These are phyloP conservation scores for Umimayanthus chanpuru DNA, from an alignment of 92 coral and sea anemone genomes.

Conservation along the genomic window DNA sequence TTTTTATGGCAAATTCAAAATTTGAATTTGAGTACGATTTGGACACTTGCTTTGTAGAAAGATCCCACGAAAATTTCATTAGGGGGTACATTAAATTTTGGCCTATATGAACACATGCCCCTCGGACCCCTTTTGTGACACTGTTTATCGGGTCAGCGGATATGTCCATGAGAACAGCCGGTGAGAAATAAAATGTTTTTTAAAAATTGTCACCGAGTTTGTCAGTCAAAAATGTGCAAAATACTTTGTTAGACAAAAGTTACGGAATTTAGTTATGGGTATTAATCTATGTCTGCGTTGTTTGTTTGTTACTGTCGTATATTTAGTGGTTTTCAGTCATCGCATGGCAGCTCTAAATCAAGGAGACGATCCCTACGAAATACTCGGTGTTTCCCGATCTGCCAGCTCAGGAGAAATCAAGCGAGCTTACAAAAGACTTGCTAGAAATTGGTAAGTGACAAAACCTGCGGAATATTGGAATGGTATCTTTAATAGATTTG, in stretches of 20 bases:
- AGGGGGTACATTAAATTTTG: not conserved
- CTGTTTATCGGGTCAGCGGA: conserved; percentile 37
- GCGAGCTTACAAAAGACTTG: conserved; percentile 88
- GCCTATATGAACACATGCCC: not conserved
- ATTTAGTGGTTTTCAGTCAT: not conserved
- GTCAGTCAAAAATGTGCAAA: not conserved
- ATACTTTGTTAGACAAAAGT: not conserved
- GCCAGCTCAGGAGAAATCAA: conserved; percentile 84
- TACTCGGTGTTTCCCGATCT: conserved; percentile 84
- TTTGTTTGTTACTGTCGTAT: not conserved
- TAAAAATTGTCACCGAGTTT: not conserved
- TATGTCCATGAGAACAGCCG: conserved; percentile 24
- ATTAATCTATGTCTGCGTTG: not conserved
- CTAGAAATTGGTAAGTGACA: conserved; percentile 85
- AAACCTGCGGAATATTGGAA: not conserved
- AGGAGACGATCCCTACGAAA: conserved; percentile 81
- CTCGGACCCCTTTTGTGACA: not conserved
- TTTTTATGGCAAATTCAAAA: no score
- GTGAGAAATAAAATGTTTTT: not conserved
- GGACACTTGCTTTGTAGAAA: no score
- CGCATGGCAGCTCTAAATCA: not conserved
- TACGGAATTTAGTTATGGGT: not conserved
- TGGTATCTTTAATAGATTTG: not conserved
- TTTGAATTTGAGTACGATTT: no score
- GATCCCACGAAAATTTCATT: no score